phyloP scores from a whole-genome alignment of 2,888 invertebrate species.

The Atrina japonica region DNA sequence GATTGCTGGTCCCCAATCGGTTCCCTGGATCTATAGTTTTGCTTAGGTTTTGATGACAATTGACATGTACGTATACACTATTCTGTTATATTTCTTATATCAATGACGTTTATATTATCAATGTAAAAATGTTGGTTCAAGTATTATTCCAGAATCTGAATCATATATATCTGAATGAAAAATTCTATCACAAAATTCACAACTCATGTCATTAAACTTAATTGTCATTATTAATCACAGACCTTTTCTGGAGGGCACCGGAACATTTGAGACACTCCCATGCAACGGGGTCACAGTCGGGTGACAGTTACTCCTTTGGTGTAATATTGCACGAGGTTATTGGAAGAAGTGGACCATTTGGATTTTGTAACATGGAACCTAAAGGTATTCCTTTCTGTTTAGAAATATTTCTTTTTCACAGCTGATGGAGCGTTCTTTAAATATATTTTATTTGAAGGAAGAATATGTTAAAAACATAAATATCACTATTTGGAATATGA shows the following conservation, averaged over 20 bases:
- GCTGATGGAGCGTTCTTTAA: neutral
- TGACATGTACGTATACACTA: no score
- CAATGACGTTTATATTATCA: no score
- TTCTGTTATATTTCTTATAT: no score
- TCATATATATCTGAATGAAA: no score
- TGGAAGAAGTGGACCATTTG: slow-evolving; percentile 79
- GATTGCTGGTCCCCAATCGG: no score
- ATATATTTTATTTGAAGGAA: neutral
- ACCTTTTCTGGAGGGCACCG: slow-evolving; percentile 92
- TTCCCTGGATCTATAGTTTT: no score
- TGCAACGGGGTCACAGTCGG: slow-evolving; percentile 88
- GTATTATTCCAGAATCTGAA: no score
- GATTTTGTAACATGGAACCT: slow-evolving; percentile 87
- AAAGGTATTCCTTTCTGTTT: slow-evolving; percentile 85
- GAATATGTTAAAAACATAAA: neutral
- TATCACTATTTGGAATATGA: neutral
- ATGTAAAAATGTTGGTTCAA: no score
- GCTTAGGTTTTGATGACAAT: no score
- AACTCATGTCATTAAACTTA: neutral
- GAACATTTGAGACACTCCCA: slow-evolving; percentile 83
- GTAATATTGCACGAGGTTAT: slow-evolving; percentile 81
- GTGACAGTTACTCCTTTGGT: slow-evolving; percentile 85
- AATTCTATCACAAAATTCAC: no score
- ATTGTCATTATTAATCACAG: slow-evolving; percentile 41
- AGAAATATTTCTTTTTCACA: neutral